Evolutionary conservation across 2,113 vertebrate genomes (phyloP), one percentile per base, ranked within the genome.

Genomic region (Bubo bubo): DNA sequence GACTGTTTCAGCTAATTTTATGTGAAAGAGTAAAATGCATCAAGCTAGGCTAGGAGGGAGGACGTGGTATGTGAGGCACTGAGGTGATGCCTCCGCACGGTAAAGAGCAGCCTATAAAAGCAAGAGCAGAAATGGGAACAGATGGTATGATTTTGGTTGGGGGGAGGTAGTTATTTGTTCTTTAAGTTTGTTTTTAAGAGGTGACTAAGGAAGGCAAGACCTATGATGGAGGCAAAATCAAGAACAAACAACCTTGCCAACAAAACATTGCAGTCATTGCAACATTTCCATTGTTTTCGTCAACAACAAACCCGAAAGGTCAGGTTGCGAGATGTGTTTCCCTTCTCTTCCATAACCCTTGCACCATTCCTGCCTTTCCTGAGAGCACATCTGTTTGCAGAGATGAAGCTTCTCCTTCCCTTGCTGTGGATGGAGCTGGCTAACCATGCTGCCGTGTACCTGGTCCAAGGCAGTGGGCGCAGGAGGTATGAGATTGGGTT

Each of bases 361-460:
- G 88, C 12, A 9, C 15, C n/a, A 4, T 10, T 41, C 3, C 71
- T 79, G 67, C 58, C 59, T 52, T 28, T 79, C 8, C 63, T 53
- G 47, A 18, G 41, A 52, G 47, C 26, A 19, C 19, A 14, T 27
- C 27, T 52, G 4, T 26, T 7, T 14, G 37, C 80, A n/a, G 62
- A 53, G 52, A 35, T 59, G 79, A 50, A 75, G 39, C 20, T 53
- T 23, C 45, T 59, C 52, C 30, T 39, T n/a, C 59, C 14, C 12
- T 62, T 0, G 1, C 67, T 26, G 14, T 39, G 60, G 24, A 15
- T 28, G 27, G 64, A 53, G 55, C 27, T 37, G 74, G 24, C 23
- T 35, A 0, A 3, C 12, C 41, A 13, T 0, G 1, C 39, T 73
- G 26, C n/a, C 1, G 0, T 1, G 32, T 34, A 5, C 14, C 86